Base-by-base conservation (phyloP, 2,113 vertebrate species). In the Poicephalus gulielmi region DNA sequence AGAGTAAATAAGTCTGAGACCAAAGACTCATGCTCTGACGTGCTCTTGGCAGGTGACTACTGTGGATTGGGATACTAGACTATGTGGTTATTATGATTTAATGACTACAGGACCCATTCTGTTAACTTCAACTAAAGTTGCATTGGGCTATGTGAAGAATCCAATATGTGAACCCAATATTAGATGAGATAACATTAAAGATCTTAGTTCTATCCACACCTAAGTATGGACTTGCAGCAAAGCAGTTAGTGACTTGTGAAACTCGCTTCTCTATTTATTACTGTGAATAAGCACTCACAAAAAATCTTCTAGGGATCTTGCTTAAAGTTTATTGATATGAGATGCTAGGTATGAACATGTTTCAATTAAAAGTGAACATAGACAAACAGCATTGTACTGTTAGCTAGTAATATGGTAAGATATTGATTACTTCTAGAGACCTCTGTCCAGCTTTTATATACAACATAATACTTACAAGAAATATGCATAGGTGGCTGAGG, bases 41-140 rank as follows among this genome's bases (percentile, higher is more conserved):
- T 43, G 23, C 2, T 30, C 27, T 52, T 28, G 13, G 16, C 0
- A 1, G 9, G 23, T 43, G 47, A 15, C 19, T 73, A 0, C 23
- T 49, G 8, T 23, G 11, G 17, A 18, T 6, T 77, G 33, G 24
- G 11, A 52, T 73, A 5, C 9, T 46, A 41, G 44, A 57, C 27
- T 49, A 6, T 2, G 3, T 43, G 8, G 7, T 47, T 67, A 55
- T 37, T 52, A 10, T 53, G 35, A 66, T 7, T 60, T 46, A 74
- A 73, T 46, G 22, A 83, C 8, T 23, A 63, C 9, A 49, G 37
- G 44, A 55, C 9, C 4, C 17, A 11, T 53, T 71, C 28, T 49
- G 23, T 35, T 69, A 15, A 14, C 11, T 77, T 86, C 69, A 13
- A 50, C 11, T 57, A 11, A 57, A 20, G 35, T 68, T 91, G 13